Evolutionary conservation across 2,113 vertebrate genomes (phyloP), one percentile per base, ranked within the genome.

Genomic region (Piaya cayana): DNA sequence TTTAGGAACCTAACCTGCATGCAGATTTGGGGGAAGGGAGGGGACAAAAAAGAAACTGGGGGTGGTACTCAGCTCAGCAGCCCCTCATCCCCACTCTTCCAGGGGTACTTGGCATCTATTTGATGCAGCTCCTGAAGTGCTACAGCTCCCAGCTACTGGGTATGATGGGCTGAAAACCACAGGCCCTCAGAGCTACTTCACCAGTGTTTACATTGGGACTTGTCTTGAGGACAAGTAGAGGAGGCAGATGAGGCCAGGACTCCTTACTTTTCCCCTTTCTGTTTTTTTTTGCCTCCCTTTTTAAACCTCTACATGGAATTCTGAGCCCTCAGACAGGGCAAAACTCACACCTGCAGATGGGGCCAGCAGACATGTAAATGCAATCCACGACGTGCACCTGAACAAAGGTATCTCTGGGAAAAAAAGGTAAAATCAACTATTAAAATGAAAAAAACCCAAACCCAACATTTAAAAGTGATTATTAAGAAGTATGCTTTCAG

Each of bases 401-500:
- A 97, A 86, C 60, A 76, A 87, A 84, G 12, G 8, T 10, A 90
- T 70, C 56, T 93, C 92, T 56, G 45, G n/a, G 29, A 86, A 85
- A 84, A 84, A 84, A 86, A 74, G 81, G 86, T 15, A 49, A 26
- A 86, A 91, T 68, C 32, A 94, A 76, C 93, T 92, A 86, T 36
- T 95, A 32, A 56, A 93, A 92, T 92, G 32, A 19, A 74, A 36
- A 42, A 87, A 72, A 90, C 9, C 39, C 39, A 86, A 84, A 94
- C 39, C 39, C 39, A 85, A 69, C 88, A 86, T 81, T 43, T 42
- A 91, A 86, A 69, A 84, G 71, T 69, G 47, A 97, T 86, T 64
- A 96, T 74, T 76, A 95, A 63, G 94, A 86, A 94, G 82, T 96
- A 97, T 93, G 92, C 94, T 94, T 92, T 93, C 91, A 95, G 90